Percentiles rank a stretch among this genome's conserved stretches.
These are phyloP conservation scores for Aurelia aurita complex sp. Pacific DNA, from an alignment of 30 jellyfish, hydroid and myxozoan genomes.

Conservation along the genomic window DNA sequence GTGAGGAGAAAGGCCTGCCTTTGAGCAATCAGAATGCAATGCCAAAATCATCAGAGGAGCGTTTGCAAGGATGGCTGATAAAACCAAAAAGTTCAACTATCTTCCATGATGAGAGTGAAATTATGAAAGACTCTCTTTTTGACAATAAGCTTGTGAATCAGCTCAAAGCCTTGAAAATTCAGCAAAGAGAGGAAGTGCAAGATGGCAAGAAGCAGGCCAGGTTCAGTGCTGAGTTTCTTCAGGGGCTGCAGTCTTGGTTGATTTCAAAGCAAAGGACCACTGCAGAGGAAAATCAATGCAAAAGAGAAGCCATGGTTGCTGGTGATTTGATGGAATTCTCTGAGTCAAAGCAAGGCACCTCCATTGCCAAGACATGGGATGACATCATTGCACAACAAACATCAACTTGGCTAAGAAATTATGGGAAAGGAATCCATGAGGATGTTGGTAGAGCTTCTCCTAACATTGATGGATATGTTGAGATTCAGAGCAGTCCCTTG, in stretches of 20 bases:
- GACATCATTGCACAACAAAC: conserved; percentile 1
- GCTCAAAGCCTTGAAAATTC: conserved; percentile 8
- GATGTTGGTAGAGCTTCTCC: too few species aligned
- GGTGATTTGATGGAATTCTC: neutral
- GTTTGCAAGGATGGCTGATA: conserved; percentile 33
- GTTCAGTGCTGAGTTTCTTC: neutral
- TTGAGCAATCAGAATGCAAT: neutral
- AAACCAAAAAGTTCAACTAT: neutral
- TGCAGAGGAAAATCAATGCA: neutral
- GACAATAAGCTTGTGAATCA: conserved; percentile 23
- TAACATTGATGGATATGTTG: too few species aligned
- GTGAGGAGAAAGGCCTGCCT: conserved; percentile 23
- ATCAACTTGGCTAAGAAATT: conserved; percentile 16
- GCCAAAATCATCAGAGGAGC: neutral
- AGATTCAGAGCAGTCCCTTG: too few species aligned
- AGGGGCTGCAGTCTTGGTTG: conserved; percentile 16
- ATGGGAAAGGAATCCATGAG: too few species aligned
- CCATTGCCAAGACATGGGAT: conserved; percentile 25
- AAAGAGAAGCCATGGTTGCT: too few species aligned
- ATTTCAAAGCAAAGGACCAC: conserved; percentile 2
- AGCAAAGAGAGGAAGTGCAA: neutral
- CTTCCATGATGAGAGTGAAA: neutral
- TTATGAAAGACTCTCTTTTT: neutral
- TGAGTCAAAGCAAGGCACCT: neutral
- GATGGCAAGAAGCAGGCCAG: neutral